Base-by-base conservation (phyloP, 2,797 vertebrate genomes). In the Periophthalmus magnuspinnatus region DNA sequence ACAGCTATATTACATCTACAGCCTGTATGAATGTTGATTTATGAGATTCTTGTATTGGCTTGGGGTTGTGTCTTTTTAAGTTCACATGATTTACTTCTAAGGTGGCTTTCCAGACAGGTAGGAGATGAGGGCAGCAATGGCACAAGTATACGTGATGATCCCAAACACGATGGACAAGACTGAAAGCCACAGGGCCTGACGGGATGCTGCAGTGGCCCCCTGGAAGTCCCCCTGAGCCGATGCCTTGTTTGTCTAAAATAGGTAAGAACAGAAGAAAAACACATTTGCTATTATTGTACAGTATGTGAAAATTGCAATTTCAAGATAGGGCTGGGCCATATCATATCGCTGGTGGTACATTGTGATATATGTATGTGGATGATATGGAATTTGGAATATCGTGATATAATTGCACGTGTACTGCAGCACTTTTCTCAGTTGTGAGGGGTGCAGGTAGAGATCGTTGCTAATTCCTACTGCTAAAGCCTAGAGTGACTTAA, bases 91-190 rank as follows among this genome's bases (percentile, higher is more conserved):
- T 16, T 17, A 72, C 67, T 59, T 17, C 93, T 96, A 97, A 0
- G 94, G 94, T 0, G 93, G 95, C 66, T 94, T 94, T 59, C 92
- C 95, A 4, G 95, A 95, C 79, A 97, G 89, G 90, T 95, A 96
- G 74, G 95, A 93, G 28, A 95, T 94, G 77, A 97, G 83, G 0
- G 93, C 95, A 5, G 94, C 92, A 69, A 95, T 91, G 67, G 95
- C 95, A 0, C 95, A 95, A 19, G 92, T 89, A 75, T 97, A 96
- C 0, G 92, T 96, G 65, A 96, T 94, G 83, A 96, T 92, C 11
- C 95, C 96, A 2, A 96, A 95, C 75, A 95, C 91, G 36, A 96
- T 89, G 55, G 96, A 95, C 47, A 96, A 90, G 81, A 95, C 93
- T 0, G 96, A 96, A 73, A 96, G 91, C 90, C 95, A 94, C 71